Percentiles rank a stretch among this genome's conserved stretches.
These are phyloP conservation scores for Pocillopora grandis DNA, from an alignment of 92 coral and sea anemone species.

Conservation along the genomic window DNA sequence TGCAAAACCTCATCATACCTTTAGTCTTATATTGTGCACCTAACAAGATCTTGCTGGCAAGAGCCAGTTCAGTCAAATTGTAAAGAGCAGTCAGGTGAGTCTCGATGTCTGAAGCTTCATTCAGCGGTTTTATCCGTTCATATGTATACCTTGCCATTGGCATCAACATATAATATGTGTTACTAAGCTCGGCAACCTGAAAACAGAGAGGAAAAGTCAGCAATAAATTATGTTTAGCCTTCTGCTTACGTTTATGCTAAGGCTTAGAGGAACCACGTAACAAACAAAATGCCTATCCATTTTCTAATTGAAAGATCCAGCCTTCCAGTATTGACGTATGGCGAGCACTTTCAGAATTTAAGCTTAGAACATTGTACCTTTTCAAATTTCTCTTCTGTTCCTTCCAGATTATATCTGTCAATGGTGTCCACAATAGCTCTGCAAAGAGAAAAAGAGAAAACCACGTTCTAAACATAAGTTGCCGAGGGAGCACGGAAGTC, in stretches of 20 bases:
- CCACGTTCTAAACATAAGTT: background rate
- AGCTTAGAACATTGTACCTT: background rate
- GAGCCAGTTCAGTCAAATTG: conserved; percentile 73
- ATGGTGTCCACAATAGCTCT: conserved; percentile 53
- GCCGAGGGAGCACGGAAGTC: background rate
- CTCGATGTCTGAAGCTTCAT: conserved; percentile 46
- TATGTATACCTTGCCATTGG: conserved; percentile 70
- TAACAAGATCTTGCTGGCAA: conserved; percentile 69
- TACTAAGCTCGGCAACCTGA: conserved; percentile 80
- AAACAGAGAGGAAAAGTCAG: too few relatives aligned
- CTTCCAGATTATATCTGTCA: conserved; percentile 40
- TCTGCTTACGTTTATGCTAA: too few relatives aligned
- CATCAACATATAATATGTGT: conserved; percentile 75
- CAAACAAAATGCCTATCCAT: too few relatives aligned
- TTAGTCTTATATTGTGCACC: conserved; percentile 80
- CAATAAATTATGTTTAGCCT: too few relatives aligned
- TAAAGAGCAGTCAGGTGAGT: conserved; percentile 49
- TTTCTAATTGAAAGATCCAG: too few relatives aligned
- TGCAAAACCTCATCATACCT: conserved; percentile 47
- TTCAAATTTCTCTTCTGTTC: conserved; percentile 63
- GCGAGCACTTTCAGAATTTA: background rate
- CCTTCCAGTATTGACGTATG: background rate
- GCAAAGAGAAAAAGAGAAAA: conserved; percentile 6
- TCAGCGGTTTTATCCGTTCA: conserved; percentile 74
- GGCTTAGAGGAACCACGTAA: too few relatives aligned